These are phyloP conservation scores for Rosalia funebris DNA, from an alignment of 2,888 invertebrate species.

Conservation along the genomic window DNA sequence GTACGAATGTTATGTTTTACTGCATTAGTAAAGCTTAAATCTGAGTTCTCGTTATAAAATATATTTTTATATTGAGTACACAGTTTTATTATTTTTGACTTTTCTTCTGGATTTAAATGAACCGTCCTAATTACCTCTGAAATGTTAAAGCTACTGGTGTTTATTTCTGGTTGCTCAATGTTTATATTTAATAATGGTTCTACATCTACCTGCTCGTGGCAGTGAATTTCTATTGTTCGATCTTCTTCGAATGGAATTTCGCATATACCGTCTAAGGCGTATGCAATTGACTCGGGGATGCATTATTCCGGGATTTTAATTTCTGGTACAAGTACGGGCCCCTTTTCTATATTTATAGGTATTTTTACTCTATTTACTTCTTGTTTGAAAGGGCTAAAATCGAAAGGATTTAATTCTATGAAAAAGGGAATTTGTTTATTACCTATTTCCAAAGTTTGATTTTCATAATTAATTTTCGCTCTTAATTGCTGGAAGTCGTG, in stretches of 20 bases:
- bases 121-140: slow-evolving; percentile 3
- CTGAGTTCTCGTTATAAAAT: not conserved
- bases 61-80: slow-evolving; percentile 4
- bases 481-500: slow-evolving; percentile 12
- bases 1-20: slow-evolving; percentile 24
- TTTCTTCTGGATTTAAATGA: slow-evolving; percentile 14
- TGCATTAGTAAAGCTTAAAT: slow-evolving; percentile 16
- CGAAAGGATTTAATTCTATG: slow-evolving; percentile 4
- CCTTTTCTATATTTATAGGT: slow-evolving; percentile 1
- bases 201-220: slow-evolving; percentile 10
- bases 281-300: not conserved
- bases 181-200: slow-evolving; percentile 1
- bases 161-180: not conserved
- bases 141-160: not conserved
- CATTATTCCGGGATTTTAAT: not conserved
- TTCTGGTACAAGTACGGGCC: slow-evolving; percentile 3
- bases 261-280: not conserved
- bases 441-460: slow-evolving; percentile 7
- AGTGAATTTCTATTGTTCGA: slow-evolving; percentile 1
- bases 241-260: slow-evolving; percentile 11
- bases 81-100: not conserved
- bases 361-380: not conserved
- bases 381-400: slow-evolving; percentile 5
- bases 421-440: slow-evolving; percentile 6
- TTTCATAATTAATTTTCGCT: slow-evolving; percentile 12